These are phyloP conservation scores for Dasyornis broadbenti DNA, from an alignment of 2,113 vertebrate genomes.

Conservation along the genomic window DNA sequence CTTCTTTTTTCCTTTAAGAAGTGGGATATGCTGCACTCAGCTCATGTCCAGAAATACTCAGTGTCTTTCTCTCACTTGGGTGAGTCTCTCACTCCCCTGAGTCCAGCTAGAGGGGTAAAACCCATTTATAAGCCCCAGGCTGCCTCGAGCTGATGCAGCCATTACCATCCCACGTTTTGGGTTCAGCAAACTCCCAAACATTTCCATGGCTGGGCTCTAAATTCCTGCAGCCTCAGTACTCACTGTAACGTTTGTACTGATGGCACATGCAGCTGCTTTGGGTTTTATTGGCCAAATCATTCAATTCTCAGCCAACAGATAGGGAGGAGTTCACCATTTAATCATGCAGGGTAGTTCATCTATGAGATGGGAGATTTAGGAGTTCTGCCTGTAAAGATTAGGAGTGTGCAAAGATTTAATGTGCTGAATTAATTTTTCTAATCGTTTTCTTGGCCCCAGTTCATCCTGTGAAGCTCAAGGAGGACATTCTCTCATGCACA, in stretches of 20 bases:
- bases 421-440: neutral
- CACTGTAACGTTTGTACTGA: neutral
- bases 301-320: neutral
- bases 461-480: conserved; percentile 84
- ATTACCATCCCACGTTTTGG: neutral
- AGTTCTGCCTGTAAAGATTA: neutral
- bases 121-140: neutral
- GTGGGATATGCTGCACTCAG: neutral
- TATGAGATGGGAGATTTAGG: neutral
- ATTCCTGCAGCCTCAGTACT: neutral
- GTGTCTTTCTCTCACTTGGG: neutral
- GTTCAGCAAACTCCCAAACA: neutral
- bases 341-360: too few species aligned
- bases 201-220: neutral
- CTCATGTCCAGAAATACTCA: conserved; percentile 19
- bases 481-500: conserved; percentile 89
- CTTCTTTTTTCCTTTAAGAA: conserved; percentile 15
- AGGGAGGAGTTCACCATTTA: neutral
- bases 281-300: neutral
- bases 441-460: conserved; percentile 61
- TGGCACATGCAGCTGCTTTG: neutral
- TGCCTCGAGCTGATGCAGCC: neutral
- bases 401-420: neutral
- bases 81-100: neutral
- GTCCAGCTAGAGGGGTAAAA: neutral